phyloP scores from a whole-genome alignment of 2,797 vertebrate genomes.

The Sebastes itinus region DNA sequence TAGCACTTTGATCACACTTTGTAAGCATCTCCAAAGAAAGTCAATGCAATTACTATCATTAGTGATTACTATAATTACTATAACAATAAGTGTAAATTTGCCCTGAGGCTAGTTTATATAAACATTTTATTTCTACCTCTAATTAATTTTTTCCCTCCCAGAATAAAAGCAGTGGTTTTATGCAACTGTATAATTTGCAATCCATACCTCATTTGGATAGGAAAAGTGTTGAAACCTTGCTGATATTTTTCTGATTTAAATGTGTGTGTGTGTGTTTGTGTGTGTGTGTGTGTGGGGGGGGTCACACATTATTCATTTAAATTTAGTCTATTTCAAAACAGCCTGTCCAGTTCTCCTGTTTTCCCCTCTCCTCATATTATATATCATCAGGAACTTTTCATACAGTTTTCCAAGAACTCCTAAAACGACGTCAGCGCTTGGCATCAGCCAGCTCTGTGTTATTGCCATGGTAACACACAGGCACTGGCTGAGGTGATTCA shows the following conservation, averaged over 20 bases:
- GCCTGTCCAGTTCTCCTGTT: background rate
- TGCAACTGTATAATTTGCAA: background rate
- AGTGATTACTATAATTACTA: background rate
- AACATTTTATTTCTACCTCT: background rate
- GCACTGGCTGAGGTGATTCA: slow-evolving; percentile 17
- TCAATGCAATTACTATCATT: background rate
- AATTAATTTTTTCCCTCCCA: fast-evolving
- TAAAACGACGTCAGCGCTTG: slow-evolving; percentile 16
- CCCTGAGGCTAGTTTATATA: background rate
- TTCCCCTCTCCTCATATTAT: background rate
- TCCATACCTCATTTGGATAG: background rate
- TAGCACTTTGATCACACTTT: background rate
- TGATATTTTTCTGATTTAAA: slow-evolving; percentile 13
- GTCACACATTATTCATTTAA: slow-evolving; percentile 3
- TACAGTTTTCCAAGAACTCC: slow-evolving; percentile 34
- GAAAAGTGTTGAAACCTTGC: background rate
- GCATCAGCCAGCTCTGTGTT: slow-evolving; percentile 23
- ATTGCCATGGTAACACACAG: slow-evolving; percentile 55
- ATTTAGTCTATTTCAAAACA: slow-evolving; percentile 16
- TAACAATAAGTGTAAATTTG: background rate
- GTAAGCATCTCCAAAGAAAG: background rate
- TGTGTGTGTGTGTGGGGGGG: background rate
- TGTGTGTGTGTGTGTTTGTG: background rate
- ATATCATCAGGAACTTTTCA: background rate
- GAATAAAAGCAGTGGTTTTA: background rate